phyloP scores from a whole-genome alignment of 2,888 invertebrate species.

The Spialia ferax region DNA sequence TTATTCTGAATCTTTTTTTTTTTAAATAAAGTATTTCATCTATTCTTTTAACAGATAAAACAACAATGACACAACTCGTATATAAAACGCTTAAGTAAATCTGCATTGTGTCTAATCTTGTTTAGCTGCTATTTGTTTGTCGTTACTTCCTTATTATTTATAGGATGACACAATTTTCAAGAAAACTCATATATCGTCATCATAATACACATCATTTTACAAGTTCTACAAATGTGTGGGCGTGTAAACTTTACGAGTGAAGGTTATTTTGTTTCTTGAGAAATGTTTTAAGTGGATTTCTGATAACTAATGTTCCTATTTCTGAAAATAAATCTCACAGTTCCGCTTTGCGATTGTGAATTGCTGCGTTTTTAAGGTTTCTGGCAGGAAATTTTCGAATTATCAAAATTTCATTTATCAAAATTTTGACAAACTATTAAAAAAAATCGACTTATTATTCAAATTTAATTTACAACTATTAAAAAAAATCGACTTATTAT shows the following conservation, averaged over 20 bases:
- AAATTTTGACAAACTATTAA: no score
- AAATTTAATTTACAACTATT: no score
- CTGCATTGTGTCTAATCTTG: background rate
- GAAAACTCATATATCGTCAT: constrained; percentile 12
- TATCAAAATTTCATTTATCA: no score
- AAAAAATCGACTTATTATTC: no score
- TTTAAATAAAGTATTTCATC: background rate
- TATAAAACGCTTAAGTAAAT: background rate
- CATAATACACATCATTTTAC: background rate
- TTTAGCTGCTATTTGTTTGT: constrained; percentile 2
- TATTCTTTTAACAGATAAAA: background rate
- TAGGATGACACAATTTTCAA: constrained; percentile 30
- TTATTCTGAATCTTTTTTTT: no score
- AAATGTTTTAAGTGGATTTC: constrained; percentile 15
- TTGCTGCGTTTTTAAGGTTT: no score
- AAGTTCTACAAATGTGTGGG: constrained; percentile 20
- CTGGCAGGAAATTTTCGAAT: no score
- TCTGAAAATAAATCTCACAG: no score
- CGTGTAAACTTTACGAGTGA: background rate
- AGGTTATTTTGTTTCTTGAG: constrained; percentile 2
- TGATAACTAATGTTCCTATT: background rate
- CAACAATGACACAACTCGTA: background rate
- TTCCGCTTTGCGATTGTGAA: no score
- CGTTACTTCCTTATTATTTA: constrained; percentile 21
- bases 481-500: no score